Percentiles rank a stretch among this genome's conserved stretches.
phyloP scores from a whole-genome alignment of 2,888 invertebrate genomes.

The Pristionchus japonicus region DNA sequence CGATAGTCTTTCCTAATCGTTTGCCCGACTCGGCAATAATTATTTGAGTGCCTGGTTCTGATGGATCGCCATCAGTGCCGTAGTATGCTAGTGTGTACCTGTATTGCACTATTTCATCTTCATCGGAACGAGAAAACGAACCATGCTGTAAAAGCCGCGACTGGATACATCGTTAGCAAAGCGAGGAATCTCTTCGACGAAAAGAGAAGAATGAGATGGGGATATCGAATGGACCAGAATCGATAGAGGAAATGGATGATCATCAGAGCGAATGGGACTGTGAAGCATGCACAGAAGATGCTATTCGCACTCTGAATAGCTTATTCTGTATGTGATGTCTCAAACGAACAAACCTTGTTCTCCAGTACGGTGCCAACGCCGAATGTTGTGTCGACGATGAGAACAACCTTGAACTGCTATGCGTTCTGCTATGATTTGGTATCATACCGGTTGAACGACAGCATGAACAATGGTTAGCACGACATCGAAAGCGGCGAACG shows the following conservation, averaged over 20 bases:
- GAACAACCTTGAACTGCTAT: neutral
- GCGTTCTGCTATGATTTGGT: neutral
- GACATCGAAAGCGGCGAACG: neutral
- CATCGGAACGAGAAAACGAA: neutral
- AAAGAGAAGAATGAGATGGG: neutral
- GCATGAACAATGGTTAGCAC: neutral
- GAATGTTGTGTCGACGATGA: neutral
- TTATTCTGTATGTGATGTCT: neutral
- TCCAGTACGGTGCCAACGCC: neutral
- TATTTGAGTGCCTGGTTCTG: neutral
- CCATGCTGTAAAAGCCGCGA: neutral
- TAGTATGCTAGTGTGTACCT: neutral
- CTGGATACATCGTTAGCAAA: neutral
- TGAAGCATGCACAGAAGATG: slow-evolving; percentile 5
- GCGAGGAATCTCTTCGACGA: neutral
- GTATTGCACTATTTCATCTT: neutral
- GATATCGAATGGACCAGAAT: slow-evolving; percentile 5
- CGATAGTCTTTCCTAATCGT: neutral
- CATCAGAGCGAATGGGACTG: neutral
- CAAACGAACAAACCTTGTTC: neutral
- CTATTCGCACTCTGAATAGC: neutral
- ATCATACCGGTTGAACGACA: neutral
- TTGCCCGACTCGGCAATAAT: neutral
- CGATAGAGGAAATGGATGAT: slow-evolving; percentile 12
- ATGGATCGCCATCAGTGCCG: neutral